Conservation (phyloP, 2,888 invertebrate genomes). For the Strigamia crassipes region DNA sequence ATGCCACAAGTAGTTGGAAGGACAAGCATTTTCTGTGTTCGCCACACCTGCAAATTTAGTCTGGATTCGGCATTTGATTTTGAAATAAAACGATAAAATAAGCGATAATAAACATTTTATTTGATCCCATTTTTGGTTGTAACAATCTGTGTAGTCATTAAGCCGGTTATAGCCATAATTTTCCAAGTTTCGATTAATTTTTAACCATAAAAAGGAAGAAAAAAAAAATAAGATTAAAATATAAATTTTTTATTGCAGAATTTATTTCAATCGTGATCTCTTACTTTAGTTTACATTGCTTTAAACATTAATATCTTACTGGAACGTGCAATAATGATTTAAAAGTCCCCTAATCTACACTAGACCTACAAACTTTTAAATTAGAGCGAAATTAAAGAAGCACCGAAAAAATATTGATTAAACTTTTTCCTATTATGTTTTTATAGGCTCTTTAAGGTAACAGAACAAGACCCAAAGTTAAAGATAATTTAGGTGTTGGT, state of each 20-base stretch:
- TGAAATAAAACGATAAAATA: too few relatives aligned
- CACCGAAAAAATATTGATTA: background rate
- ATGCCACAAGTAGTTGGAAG: too few relatives aligned
- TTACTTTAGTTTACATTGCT: background rate
- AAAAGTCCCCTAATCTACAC: background rate
- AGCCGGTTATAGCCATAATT: background rate
- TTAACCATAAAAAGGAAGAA: background rate
- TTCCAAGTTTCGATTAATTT: background rate
- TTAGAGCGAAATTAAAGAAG: background rate
- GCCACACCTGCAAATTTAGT: too few relatives aligned
- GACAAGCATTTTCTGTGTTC: too few relatives aligned
- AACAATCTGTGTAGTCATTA: background rate
- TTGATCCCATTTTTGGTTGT: too few relatives aligned
- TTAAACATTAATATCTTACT: slow-evolving; percentile 11
- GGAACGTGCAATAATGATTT: background rate
- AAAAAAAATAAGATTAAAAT: background rate
- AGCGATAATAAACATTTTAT: too few relatives aligned
- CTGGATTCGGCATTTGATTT: too few relatives aligned
- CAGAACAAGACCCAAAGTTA: background rate
- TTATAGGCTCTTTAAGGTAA: background rate
- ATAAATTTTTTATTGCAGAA: background rate
- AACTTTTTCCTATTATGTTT: background rate
- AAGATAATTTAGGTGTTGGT: background rate
- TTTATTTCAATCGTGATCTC: background rate
- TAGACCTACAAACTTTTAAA: background rate